A percentile compares a stretch with the other conserved stretches of the same genome.
Conservation (phyloP, 2,113 vertebrate species). For the Corvus moneduloides region DNA sequence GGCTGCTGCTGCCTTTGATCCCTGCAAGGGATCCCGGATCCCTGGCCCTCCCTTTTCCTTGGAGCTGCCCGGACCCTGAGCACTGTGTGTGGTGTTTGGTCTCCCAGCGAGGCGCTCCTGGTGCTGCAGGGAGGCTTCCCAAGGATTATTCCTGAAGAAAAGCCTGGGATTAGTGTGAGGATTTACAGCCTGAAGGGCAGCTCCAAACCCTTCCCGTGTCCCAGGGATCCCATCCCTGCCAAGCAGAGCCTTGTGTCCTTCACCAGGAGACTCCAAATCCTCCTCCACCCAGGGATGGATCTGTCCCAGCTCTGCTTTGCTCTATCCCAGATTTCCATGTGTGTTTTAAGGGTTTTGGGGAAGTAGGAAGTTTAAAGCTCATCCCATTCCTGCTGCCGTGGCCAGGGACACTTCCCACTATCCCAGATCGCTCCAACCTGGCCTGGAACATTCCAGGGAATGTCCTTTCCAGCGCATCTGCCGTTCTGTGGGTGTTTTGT, state of each 20-base stretch:
- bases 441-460: background rate
- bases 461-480: background rate
- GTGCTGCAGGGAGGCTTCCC: background rate
- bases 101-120: background rate
- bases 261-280: background rate
- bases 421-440: background rate
- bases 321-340: background rate
- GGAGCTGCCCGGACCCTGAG: background rate
- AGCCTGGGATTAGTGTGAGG: background rate
- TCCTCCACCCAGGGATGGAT: background rate
- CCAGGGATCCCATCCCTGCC: background rate
- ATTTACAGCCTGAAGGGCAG: background rate
- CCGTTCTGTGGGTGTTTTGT: background rate
- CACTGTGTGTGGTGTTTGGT: accelerated
- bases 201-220: background rate
- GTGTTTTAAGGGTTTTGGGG: background rate
- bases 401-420: background rate
- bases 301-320: background rate
- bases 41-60: background rate
- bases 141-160: background rate
- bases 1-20: background rate
- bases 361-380: background rate
- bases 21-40: too few relatives aligned
- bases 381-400: background rate
- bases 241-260: background rate